Base-by-base conservation (phyloP, 2,113 vertebrate species). In the Zeus faber region DNA sequence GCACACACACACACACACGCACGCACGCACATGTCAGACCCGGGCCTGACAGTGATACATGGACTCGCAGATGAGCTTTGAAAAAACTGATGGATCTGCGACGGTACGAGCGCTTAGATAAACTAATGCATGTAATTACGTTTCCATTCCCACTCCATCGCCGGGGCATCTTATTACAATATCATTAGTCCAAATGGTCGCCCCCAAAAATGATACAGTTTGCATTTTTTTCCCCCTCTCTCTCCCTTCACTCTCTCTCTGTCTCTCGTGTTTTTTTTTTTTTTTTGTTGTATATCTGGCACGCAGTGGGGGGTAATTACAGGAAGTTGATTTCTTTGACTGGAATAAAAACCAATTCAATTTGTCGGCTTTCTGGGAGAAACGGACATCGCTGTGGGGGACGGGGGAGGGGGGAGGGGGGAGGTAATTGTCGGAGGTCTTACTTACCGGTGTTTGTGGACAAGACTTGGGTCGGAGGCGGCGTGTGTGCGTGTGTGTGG, bases 71-170 rank as follows among this genome's bases (percentile, higher is more conserved):
- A 98, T 97, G 91, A 93, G 92, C 92, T 91, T 88, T 95, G 94
- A 98, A 96, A 9, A 87, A 94, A 93, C 94, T 95, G 95, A 97
- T 94, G 93, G 94, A 96, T 97, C 93, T 97, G 92, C 92, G 93
- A 95, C 94, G 91, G 92, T 93, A 93, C 91, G 89, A 93, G 95
- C 91, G 93, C 93, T 97, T 91, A 93, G 92, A 96, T 94, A 96
- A 98, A 97, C 94, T 95, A 97, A 96, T 96, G 93, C 94, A 94
- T 93, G 91, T 96, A 97, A 98, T 98, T 97, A 97, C 92, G 93
- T 97, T 96, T 95, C 93, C 91, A 95, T 95, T 95, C 93, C 91
- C 94, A 95, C 93, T 94, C 89, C 92, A 93, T 93, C 91, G 93
- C 92, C 90, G 86, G 85, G 89, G 92, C 94, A 92, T 96, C 95